Evolutionary conservation across 1,140 invertebrate genomes (phyloP).

Genomic region (Cotesia glomerata): DNA sequence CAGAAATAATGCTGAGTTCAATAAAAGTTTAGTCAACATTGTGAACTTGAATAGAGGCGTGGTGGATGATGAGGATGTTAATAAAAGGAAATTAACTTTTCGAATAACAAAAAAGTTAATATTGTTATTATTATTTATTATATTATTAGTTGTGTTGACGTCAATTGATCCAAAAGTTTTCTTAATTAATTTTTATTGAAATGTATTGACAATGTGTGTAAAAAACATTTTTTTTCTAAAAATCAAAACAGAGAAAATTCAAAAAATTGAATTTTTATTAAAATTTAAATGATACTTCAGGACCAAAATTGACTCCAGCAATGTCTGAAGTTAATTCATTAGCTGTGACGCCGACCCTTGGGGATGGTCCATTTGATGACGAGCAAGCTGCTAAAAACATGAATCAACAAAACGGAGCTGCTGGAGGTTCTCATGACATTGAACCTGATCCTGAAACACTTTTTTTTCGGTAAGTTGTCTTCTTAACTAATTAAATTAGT

Average conservation of each 20-base stretch:
- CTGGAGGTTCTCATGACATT: slow-evolving; percentile 30
- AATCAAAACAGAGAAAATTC: too few species aligned
- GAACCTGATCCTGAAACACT: slow-evolving; percentile 53
- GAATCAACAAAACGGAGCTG: slow-evolving; percentile 34
- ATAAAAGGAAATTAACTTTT: too few species aligned
- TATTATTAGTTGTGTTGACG: too few species aligned
- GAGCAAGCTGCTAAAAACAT: slow-evolving; percentile 23
- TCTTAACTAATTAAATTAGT: not conserved
- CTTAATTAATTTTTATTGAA: too few species aligned
- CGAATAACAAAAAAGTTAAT: too few species aligned
- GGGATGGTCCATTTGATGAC: slow-evolving; percentile 39
- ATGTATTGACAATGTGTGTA: too few species aligned
- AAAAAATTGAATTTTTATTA: too few species aligned
- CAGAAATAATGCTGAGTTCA: slow-evolving; percentile 31
- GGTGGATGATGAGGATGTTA: too few species aligned
- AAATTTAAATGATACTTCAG: slow-evolving; percentile 40
- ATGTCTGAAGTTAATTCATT: slow-evolving; percentile 44
- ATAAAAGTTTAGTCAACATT: too few species aligned
- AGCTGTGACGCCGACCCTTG: slow-evolving; percentile 44
- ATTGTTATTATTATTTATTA: too few species aligned
- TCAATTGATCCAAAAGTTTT: too few species aligned
- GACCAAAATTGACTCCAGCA: slow-evolving; percentile 50
- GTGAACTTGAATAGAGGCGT: not conserved
- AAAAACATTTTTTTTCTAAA: too few species aligned
- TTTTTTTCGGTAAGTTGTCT: slow-evolving; percentile 52